Conservation (phyloP, 2,797 vertebrate genomes). For the Erethizon dorsatum region DNA sequence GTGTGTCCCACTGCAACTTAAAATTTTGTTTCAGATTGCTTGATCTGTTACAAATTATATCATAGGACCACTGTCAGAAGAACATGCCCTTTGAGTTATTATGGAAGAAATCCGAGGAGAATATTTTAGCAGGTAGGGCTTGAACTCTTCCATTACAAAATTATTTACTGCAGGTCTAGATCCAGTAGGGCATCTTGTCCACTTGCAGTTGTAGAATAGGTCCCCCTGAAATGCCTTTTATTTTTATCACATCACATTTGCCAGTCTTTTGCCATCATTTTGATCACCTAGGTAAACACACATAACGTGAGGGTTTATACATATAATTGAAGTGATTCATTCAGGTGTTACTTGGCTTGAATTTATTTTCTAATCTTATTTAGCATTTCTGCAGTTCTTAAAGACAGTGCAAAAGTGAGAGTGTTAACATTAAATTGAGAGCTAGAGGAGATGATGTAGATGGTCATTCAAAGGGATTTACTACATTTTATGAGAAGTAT, state of each 20-base stretch:
- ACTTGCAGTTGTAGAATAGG: background rate
- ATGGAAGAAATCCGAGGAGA: slow-evolving; percentile 35
- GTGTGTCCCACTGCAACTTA: background rate
- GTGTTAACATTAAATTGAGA: slow-evolving; percentile 36
- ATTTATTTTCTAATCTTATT: slow-evolving; percentile 60
- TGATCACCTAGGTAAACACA: background rate
- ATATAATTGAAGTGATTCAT: slow-evolving; percentile 2
- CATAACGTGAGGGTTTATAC: background rate
- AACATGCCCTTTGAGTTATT: slow-evolving; percentile 54
- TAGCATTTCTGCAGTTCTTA: slow-evolving; percentile 44
- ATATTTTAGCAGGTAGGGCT: background rate
- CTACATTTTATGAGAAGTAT: slow-evolving; percentile 1
- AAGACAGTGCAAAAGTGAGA: slow-evolving; percentile 6
- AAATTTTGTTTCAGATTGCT: slow-evolving; percentile 59
- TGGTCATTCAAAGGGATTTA: background rate
- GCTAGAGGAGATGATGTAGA: background rate
- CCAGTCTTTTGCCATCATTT: background rate
- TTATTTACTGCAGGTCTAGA: background rate
- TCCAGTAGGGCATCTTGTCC: background rate
- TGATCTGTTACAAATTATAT: slow-evolving; percentile 19
- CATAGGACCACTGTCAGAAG: slow-evolving; percentile 8
- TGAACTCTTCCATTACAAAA: background rate
- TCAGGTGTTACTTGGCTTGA: slow-evolving; percentile 26
- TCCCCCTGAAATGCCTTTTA: background rate
- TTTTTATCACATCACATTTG: background rate